Base-by-base conservation (phyloP, 2,113 vertebrate genomes). In the Catharus fuscescens region DNA sequence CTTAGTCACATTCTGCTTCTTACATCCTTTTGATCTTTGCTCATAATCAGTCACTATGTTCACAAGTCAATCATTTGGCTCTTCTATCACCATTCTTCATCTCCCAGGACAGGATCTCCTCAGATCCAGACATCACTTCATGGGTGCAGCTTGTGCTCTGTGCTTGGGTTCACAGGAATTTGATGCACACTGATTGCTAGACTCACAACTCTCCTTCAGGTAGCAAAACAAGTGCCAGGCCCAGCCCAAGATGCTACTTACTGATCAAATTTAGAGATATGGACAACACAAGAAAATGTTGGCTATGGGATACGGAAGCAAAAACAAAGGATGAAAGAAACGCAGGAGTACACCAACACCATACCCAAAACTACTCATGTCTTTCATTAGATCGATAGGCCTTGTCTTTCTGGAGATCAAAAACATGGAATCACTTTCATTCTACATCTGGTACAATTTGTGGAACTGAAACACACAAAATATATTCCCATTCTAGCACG, bases 1-100 rank as follows among this genome's bases (percentile, higher is more conserved):
- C 86, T 97, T 60, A 73, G 60, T 86, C 57, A 78, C 29, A 3
- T 56, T 90, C 80, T 86, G 76, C 67, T 92, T 67, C 54, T 88
- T 60, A 73, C 32, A 48, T 31, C 60, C 24, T 90, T 88, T 66
- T 73, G 42, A 80, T 88, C 92, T 70, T 86, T 31, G 9, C 56
- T 73, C 38, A 31, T 56, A 15, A 87, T 56, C 81, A 92, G 53
- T 36, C 56, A 59, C 45, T 45, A 23, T 4, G 44, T 50, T 40
- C 14, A 1, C 32, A 86, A 23, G 80, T 66, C 86, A 90, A 40
- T 70, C 5, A 2, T 64, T 62, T 24, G 18, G 32, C 32, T 90
- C 67, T 66, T 45, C 79, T 73, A 67, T 77, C 64, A 50, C 36
- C 54, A 47, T 72, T 29, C 47, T 42, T 81, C 78, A n/a, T 18